Conservation (phyloP, 2,113 vertebrate species). For the Casuarius casuarius region DNA sequence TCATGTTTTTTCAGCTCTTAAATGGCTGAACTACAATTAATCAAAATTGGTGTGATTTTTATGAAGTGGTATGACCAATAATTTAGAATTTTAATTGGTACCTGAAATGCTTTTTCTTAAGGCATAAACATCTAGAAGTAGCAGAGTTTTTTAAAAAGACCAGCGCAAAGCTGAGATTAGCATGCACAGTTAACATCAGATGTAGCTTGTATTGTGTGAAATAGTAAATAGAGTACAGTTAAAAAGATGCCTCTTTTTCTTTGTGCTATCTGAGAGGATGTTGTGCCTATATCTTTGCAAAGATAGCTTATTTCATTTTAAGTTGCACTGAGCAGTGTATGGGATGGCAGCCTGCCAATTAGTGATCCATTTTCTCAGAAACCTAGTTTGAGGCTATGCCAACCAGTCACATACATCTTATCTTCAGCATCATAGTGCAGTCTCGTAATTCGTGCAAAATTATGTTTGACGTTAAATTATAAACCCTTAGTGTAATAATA, state of each 20-base stretch:
- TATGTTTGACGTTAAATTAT: constrained; percentile 85
- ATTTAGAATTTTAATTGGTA: constrained; percentile 65
- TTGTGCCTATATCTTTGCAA: constrained; percentile 37
- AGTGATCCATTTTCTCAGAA: constrained; percentile 82
- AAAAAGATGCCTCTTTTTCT: neutral
- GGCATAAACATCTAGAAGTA: neutral
- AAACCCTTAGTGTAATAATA: constrained; percentile 83
- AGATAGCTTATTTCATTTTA: constrained; percentile 49
- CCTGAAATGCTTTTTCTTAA: neutral
- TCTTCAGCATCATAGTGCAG: constrained; percentile 73
- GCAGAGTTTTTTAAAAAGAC: neutral
- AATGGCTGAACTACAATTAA: constrained; percentile 65
- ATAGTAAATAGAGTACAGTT: neutral
- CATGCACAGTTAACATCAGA: rapidly evolving
- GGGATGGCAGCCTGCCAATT: constrained; percentile 75
- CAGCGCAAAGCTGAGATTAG: neutral
- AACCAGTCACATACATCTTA: constrained; percentile 75
- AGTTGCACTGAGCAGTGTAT: constrained; percentile 58
- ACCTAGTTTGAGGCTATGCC: constrained; percentile 71
- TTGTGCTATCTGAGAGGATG: neutral
- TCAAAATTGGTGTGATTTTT: constrained; percentile 73
- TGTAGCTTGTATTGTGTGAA: neutral
- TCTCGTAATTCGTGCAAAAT: constrained; percentile 81
- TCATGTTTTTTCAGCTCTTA: constrained; percentile 66
- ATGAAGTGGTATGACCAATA: constrained; percentile 65